Evolutionary conservation across 2,888 invertebrate species (phyloP).

Genomic region (Trissolcus brochymenae): DNA sequence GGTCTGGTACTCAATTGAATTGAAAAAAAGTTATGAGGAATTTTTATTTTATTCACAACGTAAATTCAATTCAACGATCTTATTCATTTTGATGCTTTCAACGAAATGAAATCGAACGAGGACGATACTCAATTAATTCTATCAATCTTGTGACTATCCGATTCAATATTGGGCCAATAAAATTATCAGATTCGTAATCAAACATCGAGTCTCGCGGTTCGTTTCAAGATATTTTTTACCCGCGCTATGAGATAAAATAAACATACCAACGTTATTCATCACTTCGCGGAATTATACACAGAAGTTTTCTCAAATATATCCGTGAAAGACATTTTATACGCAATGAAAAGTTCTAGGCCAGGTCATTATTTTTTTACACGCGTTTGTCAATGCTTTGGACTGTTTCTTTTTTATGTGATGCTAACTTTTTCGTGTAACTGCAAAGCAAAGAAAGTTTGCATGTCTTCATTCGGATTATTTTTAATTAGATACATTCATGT

Average conservation of each 20-base stretch:
- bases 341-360: slow-evolving; percentile 14
- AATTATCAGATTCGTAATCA: too few species aligned
- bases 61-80: background rate
- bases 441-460: too few species aligned
- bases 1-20: too few species aligned
- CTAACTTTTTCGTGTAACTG: background rate
- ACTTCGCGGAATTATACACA: background rate
- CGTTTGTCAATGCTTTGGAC: slow-evolving; percentile 12
- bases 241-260: background rate
- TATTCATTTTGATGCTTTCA: slow-evolving; percentile 12
- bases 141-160: background rate
- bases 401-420: background rate
- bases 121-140: slow-evolving; percentile 1
- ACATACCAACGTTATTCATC: background rate
- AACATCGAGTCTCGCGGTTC: too few species aligned
- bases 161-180: background rate
- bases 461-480: too few species aligned
- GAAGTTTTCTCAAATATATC: slow-evolving; percentile 8
- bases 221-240: too few species aligned
- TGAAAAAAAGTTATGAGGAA: too few species aligned
- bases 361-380: slow-evolving; percentile 13
- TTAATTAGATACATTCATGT: too few species aligned
- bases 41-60: background rate
- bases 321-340: slow-evolving; percentile 9
- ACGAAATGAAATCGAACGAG: slow-evolving; percentile 10